These are phyloP conservation scores for Allophyes oxyacanthae DNA, from an alignment of 2,888 invertebrate genomes.

Conservation along the genomic window DNA sequence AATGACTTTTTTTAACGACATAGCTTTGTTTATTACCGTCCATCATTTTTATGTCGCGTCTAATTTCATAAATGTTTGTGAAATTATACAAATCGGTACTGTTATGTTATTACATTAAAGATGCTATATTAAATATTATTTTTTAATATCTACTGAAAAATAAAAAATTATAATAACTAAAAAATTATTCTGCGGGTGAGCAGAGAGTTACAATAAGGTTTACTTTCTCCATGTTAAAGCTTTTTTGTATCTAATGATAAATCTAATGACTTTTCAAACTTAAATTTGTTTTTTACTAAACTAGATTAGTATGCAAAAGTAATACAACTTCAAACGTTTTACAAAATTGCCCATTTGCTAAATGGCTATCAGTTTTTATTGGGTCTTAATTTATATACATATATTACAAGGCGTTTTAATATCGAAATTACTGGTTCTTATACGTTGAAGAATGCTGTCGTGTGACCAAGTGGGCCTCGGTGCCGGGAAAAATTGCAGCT, in stretches of 20 bases:
- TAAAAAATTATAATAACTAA: no score
- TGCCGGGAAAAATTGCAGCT: slow-evolving; percentile 56
- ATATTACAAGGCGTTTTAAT: slow-evolving; percentile 54
- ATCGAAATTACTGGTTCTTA: slow-evolving; percentile 48
- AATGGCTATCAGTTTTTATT: slow-evolving; percentile 37
- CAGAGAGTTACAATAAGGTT: no score
- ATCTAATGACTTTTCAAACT: slow-evolving; percentile 3
- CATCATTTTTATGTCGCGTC: not conserved
- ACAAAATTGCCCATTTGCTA: slow-evolving; percentile 39
- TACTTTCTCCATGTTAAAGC: no score
- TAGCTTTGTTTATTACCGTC: slow-evolving; percentile 1
- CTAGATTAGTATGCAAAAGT: slow-evolving; percentile 23
- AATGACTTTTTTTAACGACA: slow-evolving; percentile 3
- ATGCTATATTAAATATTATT: no score
- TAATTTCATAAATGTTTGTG: not conserved
- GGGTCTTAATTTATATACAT: slow-evolving; percentile 50
- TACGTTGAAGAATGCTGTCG: slow-evolving; percentile 50
- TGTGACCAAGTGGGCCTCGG: slow-evolving; percentile 23
- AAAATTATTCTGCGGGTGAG: no score
- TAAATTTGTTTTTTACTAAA: no score
- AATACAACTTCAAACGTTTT: slow-evolving; percentile 41
- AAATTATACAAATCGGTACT: no score
- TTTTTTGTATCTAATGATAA: not conserved
- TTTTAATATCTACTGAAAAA: no score
- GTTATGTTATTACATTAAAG: no score